Evolutionary conservation across 2,113 vertebrate species (phyloP), one percentile per base, ranked within the genome.

Genomic region (Ramphastos sulfuratus): DNA sequence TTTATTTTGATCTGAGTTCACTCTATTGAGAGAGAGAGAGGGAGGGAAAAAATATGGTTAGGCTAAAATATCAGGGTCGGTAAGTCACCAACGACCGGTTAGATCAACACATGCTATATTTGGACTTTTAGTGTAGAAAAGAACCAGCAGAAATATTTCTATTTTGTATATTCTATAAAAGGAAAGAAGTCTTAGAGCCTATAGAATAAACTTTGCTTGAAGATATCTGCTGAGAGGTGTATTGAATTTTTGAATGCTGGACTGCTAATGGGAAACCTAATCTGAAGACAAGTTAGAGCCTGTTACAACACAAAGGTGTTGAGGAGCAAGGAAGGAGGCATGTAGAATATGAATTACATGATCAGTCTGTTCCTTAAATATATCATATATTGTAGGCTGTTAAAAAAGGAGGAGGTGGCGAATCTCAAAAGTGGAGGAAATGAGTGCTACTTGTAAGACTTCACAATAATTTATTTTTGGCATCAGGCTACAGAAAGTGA

Each of bases 211-310:
- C n/a, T 14, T 46, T 70, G 31, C n/a, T 93, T 86, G 66, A 52
- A 58, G 72, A 42, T 24, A 79, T 92, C 76, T 82, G 71, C 61
- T 89, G 72, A 95, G 89, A 94, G 11, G 15, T 65, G 46, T 33
- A 80, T 37, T 64, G 80, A 61, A 52, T 93, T 95, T 87, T 77
- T 82, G 75, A 96, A 69, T 87, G 69, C 42, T 66, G 31, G 55
- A 59, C 55, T 81, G 27, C 86, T 96, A 94, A 96, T 96, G 58
- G 89, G 74, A 75, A 94, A 72, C 16, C 15, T 90, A 87, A 85
- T 77, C 76, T 92, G 77, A 94, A 82, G 85, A 76, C 21, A 92
- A 86, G 37, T 15, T 83, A 55, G 37, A 77, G 52, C 37, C 28
- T 1, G 3, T 71, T 80, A n/a, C 48, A 55, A 28, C 31, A n/a